Evolutionary conservation across 2,888 invertebrate genomes (phyloP).

Genomic region (Microplitis deprimator): DNA sequence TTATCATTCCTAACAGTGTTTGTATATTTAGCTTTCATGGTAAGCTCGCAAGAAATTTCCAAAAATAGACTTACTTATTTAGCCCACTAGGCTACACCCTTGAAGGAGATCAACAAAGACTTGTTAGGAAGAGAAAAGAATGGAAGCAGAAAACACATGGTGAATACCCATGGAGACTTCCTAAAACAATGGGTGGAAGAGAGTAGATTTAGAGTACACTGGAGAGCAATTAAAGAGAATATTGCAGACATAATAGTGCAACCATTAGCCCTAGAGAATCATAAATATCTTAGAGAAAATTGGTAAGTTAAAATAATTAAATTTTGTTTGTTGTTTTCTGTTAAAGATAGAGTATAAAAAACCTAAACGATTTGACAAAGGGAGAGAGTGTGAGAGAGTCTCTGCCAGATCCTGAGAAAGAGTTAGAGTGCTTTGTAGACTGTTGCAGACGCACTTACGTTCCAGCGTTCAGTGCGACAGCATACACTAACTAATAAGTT

Average conservation of each 20-base stretch:
- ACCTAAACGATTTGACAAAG: too few species aligned
- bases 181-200: slow-evolving; percentile 41
- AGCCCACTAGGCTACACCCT: too few species aligned
- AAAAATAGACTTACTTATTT: too few species aligned
- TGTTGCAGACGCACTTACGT: too few species aligned
- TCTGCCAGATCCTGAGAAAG: too few species aligned
- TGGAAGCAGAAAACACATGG: slow-evolving; percentile 40
- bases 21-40: too few species aligned
- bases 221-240: slow-evolving; percentile 42
- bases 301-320: not conserved
- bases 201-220: slow-evolving; percentile 37
- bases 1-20: too few species aligned
- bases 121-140: slow-evolving; percentile 38
- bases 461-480: too few species aligned
- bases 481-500: too few species aligned
- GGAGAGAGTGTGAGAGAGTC: not conserved
- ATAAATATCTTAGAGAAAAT: not conserved
- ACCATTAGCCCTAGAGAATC: slow-evolving; percentile 1
- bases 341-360: too few species aligned
- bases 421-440: too few species aligned
- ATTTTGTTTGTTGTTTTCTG: not conserved
- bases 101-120: slow-evolving; percentile 31
- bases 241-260: slow-evolving; percentile 24
- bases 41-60: too few species aligned
- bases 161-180: not conserved